phyloP scores from a whole-genome alignment of 2,888 invertebrate species.

The Tetropium fuscum region DNA sequence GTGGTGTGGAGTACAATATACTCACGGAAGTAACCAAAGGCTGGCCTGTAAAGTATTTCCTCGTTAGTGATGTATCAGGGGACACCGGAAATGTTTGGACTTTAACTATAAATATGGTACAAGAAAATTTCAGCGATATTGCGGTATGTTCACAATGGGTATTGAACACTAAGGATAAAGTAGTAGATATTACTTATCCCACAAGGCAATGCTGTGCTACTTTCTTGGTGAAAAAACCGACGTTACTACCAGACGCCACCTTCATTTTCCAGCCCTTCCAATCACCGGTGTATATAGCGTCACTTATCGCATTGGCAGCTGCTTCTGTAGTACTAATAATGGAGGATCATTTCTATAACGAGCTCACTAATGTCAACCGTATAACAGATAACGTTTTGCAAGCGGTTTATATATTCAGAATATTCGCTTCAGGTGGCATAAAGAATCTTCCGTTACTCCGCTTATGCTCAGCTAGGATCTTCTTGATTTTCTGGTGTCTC shows the following conservation, averaged over 20 bases:
- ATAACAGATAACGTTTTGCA: background rate
- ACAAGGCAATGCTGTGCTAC: slow-evolving; percentile 48
- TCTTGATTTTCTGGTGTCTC: slow-evolving; percentile 34
- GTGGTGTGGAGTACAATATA: slow-evolving; percentile 46
- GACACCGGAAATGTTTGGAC: slow-evolving; percentile 36
- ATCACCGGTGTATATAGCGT: slow-evolving; percentile 4
- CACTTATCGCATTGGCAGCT: slow-evolving; percentile 1
- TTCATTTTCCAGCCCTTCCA: slow-evolving; percentile 51
- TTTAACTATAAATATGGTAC: slow-evolving; percentile 30
- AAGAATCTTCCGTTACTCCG: background rate
- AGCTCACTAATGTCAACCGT: background rate
- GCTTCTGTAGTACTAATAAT: background rate
- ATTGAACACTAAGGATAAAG: slow-evolving; percentile 1
- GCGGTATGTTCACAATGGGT: slow-evolving; percentile 51
- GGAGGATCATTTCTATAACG: background rate
- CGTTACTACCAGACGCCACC: slow-evolving; percentile 43
- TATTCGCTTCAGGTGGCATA: slow-evolving; percentile 18
- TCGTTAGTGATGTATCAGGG: slow-evolving; percentile 8
- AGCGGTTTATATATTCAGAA: slow-evolving; percentile 9
- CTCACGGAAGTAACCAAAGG: slow-evolving; percentile 43
- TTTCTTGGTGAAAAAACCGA: slow-evolving; percentile 54
- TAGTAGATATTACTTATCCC: slow-evolving; percentile 43
- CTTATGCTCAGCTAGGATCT: slow-evolving; percentile 20
- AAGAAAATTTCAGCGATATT: slow-evolving; percentile 38
- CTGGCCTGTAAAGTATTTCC: slow-evolving; percentile 37